Evolutionary conservation across 2,888 invertebrate genomes (phyloP).

Genomic region (Cerastis leucographa): DNA sequence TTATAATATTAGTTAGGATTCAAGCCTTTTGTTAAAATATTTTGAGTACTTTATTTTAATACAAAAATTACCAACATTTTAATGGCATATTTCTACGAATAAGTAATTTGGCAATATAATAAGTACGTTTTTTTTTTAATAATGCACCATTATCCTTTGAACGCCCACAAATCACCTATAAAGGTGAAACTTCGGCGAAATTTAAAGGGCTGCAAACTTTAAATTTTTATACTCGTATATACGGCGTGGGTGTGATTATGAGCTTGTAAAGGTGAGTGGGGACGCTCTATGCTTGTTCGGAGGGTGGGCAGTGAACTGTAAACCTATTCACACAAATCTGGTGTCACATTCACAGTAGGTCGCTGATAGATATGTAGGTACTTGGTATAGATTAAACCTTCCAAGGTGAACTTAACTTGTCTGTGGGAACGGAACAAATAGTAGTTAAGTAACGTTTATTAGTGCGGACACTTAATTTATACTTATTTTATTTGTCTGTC

Average conservation of each 20-base stretch:
- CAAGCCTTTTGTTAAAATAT: neutral
- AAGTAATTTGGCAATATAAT: neutral
- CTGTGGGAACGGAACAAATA: too few species aligned
- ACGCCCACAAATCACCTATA: slow-evolving; percentile 19
- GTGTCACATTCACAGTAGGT: slow-evolving; percentile 43
- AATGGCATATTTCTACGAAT: neutral
- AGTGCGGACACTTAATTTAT: too few species aligned
- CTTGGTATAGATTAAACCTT: slow-evolving; percentile 6
- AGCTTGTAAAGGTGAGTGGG: slow-evolving; percentile 40
- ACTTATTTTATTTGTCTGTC: too few species aligned
- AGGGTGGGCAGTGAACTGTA: slow-evolving; percentile 50
- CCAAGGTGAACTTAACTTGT: slow-evolving; percentile 11
- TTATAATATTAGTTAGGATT: too few species aligned
- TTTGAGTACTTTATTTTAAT: too few species aligned
- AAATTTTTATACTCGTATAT: slow-evolving; percentile 14
- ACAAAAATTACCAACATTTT: neutral
- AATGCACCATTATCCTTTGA: slow-evolving; percentile 8
- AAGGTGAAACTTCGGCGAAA: slow-evolving; percentile 15
- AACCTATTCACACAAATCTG: slow-evolving; percentile 38
- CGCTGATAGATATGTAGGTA: neutral
- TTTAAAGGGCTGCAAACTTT: slow-evolving; percentile 20
- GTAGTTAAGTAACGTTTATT: too few species aligned
- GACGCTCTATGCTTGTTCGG: slow-evolving; percentile 1
- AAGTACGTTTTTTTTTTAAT: neutral
- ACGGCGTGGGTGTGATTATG: slow-evolving; percentile 2